These are phyloP conservation scores for Atractosteus spatula DNA, from an alignment of 2,113 vertebrate species.

Conservation along the genomic window DNA sequence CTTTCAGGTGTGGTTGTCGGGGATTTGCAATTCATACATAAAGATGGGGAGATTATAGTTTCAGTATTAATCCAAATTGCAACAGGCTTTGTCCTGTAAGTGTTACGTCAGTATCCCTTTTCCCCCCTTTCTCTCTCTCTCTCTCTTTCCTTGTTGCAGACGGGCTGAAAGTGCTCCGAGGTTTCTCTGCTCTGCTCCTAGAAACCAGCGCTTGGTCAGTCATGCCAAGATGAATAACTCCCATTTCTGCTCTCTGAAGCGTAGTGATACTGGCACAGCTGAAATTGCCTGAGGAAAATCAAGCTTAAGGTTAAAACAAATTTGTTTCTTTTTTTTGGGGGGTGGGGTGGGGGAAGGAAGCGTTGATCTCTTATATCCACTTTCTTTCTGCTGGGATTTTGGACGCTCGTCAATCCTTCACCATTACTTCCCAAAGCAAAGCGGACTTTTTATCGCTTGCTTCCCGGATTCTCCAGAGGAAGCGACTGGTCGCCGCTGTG, in stretches of 20 bases:
- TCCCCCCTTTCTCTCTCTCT: background rate
- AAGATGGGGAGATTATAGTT: constrained; percentile 40
- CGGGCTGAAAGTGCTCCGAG: constrained; percentile 31
- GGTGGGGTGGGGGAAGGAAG: constrained; percentile 2
- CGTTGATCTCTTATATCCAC: constrained; percentile 5
- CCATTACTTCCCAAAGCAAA: constrained; percentile 68
- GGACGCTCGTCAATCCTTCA: constrained; percentile 42
- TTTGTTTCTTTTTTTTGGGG: background rate
- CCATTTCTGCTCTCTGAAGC: constrained; percentile 36
- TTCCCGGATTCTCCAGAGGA: constrained; percentile 61
- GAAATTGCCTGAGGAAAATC: constrained; percentile 24
- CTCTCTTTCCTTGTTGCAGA: constrained; percentile 1
- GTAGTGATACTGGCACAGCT: constrained; percentile 35
- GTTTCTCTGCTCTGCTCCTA: constrained; percentile 18
- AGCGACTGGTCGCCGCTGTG: constrained; percentile 65
- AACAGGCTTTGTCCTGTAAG: constrained; percentile 30
- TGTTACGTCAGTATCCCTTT: constrained; percentile 42
- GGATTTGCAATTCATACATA: constrained; percentile 48
- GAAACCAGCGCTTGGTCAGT: constrained; percentile 29
- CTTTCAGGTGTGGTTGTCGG: constrained; percentile 8
- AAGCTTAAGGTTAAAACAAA: constrained; percentile 17
- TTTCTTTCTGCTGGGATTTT: constrained; percentile 22
- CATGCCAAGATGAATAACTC: constrained; percentile 29
- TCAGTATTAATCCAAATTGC: constrained; percentile 41
- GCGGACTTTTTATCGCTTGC: constrained; percentile 64